These are phyloP conservation scores for Neolamprologus kungweensis DNA, from an alignment of 2,113 vertebrate genomes.

Conservation along the genomic window DNA sequence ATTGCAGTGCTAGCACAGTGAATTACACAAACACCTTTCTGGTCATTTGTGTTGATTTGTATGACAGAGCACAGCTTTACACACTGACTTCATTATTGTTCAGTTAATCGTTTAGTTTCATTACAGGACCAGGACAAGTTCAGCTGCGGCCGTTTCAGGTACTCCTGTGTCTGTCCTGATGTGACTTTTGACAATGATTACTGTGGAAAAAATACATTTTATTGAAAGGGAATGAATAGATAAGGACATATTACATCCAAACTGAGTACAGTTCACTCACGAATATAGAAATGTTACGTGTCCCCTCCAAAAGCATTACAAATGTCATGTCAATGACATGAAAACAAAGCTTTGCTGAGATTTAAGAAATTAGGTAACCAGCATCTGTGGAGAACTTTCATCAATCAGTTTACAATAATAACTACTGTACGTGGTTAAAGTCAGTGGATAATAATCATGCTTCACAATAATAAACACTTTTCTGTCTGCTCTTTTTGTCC, in stretches of 20 bases:
- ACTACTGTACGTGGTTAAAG: background rate
- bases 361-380: background rate
- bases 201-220: background rate
- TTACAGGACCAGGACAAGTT: background rate
- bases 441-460: background rate
- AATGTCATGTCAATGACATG: background rate
- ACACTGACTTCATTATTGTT: background rate
- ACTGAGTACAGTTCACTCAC: background rate
- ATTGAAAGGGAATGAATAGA: background rate
- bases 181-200: background rate
- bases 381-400: background rate
- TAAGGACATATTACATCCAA: background rate
- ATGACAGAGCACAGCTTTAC: background rate
- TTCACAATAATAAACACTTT: background rate
- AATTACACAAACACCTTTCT: background rate
- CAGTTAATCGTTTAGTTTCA: background rate
- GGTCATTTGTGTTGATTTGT: background rate
- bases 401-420: background rate
- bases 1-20: background rate
- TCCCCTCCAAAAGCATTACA: background rate
- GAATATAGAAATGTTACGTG: background rate
- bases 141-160: background rate
- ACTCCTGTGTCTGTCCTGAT: background rate
- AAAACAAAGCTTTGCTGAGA: background rate
- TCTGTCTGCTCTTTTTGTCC: background rate